A percentile compares a stretch with the other conserved stretches of the same genome.
Conservation (phyloP, 2,888 invertebrate species). For the Elysia crispata region DNA sequence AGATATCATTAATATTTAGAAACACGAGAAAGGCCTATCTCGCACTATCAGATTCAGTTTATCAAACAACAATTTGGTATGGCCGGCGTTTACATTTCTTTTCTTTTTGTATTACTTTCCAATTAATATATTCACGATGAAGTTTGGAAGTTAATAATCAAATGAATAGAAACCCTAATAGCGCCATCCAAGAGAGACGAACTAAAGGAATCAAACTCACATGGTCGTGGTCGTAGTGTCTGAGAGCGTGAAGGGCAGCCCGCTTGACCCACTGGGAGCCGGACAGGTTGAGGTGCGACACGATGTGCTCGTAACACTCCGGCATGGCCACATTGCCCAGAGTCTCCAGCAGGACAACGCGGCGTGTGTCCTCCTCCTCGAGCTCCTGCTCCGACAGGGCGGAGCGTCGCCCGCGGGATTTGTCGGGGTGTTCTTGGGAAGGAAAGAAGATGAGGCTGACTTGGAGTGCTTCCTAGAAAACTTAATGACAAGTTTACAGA, state of each 20-base stretch:
- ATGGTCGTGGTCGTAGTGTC: slow-evolving; percentile 59
- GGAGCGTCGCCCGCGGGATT: slow-evolving; percentile 56
- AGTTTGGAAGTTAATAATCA: not conserved
- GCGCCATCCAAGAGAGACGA: not conserved
- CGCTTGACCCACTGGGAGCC: slow-evolving; percentile 66
- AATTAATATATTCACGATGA: no score
- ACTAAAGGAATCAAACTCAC: slow-evolving; percentile 45
- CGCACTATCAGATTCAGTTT: no score
- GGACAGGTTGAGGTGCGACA: slow-evolving; percentile 63
- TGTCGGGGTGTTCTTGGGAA: no score
- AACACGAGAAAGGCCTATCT: no score
- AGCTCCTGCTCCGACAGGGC: slow-evolving; percentile 56
- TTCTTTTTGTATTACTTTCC: no score
- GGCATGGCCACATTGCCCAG: slow-evolving; percentile 63
- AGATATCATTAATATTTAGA: no score
- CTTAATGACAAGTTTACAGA: not conserved
- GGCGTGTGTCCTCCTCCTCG: slow-evolving; percentile 54
- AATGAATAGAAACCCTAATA: not conserved
- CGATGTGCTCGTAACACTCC: slow-evolving; percentile 61
- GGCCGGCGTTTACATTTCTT: no score
- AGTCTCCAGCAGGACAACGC: slow-evolving; percentile 60
- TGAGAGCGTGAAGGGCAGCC: slow-evolving; percentile 62
- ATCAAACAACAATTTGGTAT: no score
- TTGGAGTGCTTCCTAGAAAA: slow-evolving; percentile 60
- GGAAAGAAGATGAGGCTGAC: no score